phyloP scores from a whole-genome alignment of 2,888 invertebrate genomes.

The Xestobium rufovillosum region DNA sequence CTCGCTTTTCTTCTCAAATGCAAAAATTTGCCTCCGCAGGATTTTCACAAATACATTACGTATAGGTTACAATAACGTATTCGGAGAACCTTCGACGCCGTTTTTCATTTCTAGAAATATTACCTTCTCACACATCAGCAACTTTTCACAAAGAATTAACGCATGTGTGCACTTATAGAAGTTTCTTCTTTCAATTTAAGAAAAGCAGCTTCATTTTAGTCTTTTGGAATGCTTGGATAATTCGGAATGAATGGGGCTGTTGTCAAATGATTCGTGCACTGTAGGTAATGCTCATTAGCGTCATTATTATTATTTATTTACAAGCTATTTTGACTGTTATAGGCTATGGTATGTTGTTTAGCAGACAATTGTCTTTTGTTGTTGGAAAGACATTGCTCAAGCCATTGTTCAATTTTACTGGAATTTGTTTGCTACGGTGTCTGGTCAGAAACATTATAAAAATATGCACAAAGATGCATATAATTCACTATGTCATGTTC shows the following conservation, averaged over 20 bases:
- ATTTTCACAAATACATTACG: background rate
- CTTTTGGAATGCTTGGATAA: background rate
- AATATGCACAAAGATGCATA: no score
- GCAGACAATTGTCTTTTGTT: no score
- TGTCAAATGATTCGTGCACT: background rate
- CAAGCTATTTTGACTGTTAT: no score
- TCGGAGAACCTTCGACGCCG: no score
- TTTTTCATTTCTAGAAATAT: no score
- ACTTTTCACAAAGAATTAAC: conserved; percentile 2
- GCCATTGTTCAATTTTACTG: no score
- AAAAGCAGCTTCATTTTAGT: background rate
- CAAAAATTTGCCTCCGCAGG: background rate
- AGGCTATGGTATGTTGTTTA: no score
- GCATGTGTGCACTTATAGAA: background rate
- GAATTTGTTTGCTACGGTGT: no score
- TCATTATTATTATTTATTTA: conserved; percentile 2
- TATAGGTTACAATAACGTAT: no score
- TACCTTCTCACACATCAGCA: background rate
- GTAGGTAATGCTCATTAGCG: conserved; percentile 1
- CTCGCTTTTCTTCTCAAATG: background rate
- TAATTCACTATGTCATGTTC: no score
- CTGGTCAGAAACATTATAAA: no score
- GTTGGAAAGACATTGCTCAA: no score
- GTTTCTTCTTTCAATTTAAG: background rate
- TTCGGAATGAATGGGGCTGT: background rate